phyloP scores from a whole-genome alignment of 2,797 vertebrate genomes.

The Smutsia gigantea region DNA sequence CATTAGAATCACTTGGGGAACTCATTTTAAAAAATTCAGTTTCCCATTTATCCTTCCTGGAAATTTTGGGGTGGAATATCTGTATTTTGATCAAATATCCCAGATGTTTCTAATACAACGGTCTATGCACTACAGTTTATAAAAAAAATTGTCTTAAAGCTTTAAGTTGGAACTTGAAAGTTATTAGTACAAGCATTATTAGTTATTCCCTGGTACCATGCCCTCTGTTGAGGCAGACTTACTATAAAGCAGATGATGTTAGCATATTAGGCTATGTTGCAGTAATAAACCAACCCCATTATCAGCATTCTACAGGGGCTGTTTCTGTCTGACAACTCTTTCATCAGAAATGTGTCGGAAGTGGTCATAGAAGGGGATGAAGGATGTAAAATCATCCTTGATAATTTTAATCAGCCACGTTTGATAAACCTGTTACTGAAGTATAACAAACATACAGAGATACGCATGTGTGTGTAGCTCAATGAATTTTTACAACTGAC shows the following conservation, averaged over 20 bases:
- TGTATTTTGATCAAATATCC: background rate
- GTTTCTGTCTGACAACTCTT: background rate
- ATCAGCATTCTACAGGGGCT: background rate
- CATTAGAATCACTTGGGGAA: background rate
- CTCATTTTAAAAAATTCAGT: background rate
- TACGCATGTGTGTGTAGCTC: background rate
- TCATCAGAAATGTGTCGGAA: background rate
- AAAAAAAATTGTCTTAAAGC: background rate
- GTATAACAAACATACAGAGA: background rate
- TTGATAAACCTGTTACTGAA: background rate
- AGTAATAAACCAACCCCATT: background rate
- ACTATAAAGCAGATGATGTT: background rate
- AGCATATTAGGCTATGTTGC: background rate
- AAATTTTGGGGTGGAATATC: conserved; percentile 7
- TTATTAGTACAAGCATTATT: background rate
- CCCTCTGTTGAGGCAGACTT: background rate
- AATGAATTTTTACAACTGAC: background rate
- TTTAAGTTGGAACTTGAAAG: background rate
- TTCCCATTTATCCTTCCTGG: background rate
- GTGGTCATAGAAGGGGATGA: background rate
- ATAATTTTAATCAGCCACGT: no score
- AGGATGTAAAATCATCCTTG: background rate
- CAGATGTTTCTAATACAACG: background rate
- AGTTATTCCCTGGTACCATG: background rate
- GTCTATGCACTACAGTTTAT: background rate